These are phyloP conservation scores for Zaprionus bogoriensis DNA, from an alignment of 2,888 invertebrate species.

Conservation along the genomic window DNA sequence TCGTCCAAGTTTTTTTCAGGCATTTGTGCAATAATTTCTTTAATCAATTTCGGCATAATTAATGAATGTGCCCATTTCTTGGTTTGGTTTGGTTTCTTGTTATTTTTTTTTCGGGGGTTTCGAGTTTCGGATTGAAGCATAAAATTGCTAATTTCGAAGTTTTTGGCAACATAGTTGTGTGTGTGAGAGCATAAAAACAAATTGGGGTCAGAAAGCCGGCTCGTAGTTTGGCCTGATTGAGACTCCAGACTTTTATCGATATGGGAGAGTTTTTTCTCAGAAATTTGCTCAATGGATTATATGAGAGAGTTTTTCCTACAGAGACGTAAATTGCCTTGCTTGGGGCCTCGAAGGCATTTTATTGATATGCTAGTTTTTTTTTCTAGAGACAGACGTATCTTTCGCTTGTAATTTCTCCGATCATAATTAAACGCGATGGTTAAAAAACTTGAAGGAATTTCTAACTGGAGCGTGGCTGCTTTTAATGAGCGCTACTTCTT, in stretches of 20 bases:
- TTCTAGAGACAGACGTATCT: neutral
- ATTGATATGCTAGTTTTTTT: too few relatives aligned
- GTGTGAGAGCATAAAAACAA: constrained; percentile 16
- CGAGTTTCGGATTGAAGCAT: constrained; percentile 6
- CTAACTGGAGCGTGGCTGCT: constrained; percentile 59
- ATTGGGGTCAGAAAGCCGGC: constrained; percentile 42
- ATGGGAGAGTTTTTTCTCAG: constrained; percentile 6
- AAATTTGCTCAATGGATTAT: too few relatives aligned
- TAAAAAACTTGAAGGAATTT: constrained; percentile 38
- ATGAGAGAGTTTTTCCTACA: constrained; percentile 2
- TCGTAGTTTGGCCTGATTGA: neutral
- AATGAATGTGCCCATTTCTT: constrained; percentile 27
- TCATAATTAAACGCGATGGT: constrained; percentile 2
- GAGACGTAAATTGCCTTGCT: too few relatives aligned
- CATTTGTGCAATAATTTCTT: constrained; percentile 34
- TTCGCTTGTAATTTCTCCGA: neutral
- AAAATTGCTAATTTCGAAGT: constrained; percentile 32
- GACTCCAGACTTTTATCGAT: constrained; percentile 6
- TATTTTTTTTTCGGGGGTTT: neutral
- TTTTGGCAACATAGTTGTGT: constrained; percentile 1
- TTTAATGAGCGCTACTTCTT: constrained; percentile 42
- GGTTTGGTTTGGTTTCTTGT: too few relatives aligned
- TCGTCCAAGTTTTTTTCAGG: neutral
- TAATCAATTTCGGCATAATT: constrained; percentile 40
- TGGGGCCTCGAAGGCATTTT: too few relatives aligned